Percentiles rank a stretch among this genome's conserved stretches.
These are phyloP conservation scores for Cherax quadricarinatus DNA, from an alignment of 1,140 invertebrate species.

Conservation along the genomic window DNA sequence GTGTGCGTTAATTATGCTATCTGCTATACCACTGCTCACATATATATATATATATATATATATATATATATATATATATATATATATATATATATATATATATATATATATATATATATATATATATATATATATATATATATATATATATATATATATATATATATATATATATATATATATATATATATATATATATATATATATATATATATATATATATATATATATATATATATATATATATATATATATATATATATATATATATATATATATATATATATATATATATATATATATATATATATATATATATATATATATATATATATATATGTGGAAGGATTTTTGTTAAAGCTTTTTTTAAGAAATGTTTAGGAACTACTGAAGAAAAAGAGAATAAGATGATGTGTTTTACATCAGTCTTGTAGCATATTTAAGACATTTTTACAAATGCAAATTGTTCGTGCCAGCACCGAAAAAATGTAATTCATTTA, in stretches of 20 bases:
- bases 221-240: too few relatives aligned
- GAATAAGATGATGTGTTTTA: neutral
- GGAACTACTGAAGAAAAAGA: neutral
- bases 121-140: slow-evolving; percentile 34
- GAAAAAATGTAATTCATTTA: too few relatives aligned
- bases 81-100: neutral
- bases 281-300: slow-evolving; percentile 36
- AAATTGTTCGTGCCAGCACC: too few relatives aligned
- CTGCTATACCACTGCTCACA: too few relatives aligned
- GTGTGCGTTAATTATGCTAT: too few relatives aligned
- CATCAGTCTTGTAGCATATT: too few relatives aligned
- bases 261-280: neutral
- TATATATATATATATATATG: too few relatives aligned
- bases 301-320: neutral
- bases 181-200: slow-evolving; percentile 36
- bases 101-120: neutral
- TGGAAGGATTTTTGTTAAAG: neutral
- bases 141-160: neutral
- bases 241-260: too few relatives aligned
- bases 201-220: neutral
- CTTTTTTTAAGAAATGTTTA: neutral
- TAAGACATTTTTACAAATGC: too few relatives aligned
- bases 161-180: neutral
- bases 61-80: slow-evolving; percentile 34
- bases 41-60: neutral